Evolutionary conservation across 2,888 invertebrate genomes (phyloP), one percentile per base, ranked within the genome.

Genomic region (Furcula furcula): DNA sequence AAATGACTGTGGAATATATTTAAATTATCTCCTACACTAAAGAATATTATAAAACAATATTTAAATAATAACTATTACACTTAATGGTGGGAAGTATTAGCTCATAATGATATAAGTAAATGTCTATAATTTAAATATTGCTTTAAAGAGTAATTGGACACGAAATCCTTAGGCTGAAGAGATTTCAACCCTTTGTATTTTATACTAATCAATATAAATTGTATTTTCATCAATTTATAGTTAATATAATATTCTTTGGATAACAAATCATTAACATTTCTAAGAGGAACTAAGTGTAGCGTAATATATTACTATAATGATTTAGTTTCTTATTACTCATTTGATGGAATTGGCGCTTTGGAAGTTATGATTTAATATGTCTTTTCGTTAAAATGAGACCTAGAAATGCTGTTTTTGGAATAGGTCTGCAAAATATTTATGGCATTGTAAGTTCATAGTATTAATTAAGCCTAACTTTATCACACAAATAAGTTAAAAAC

Each of bases 1-100:
- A 72, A 75, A 87, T 87, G 88, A 88, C 88, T 87, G 88, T 88
- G 88, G 87, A 88, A 87, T 86, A 88, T 77, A 76, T 76, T 6
- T 75, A 75, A 78, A 70, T 65, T 46, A 70, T 61, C 56, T 68
- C 54, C 76, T 82, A 79, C 46, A 75, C 85, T 86, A 82, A 78
- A 66, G 61, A 75, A 75, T 76, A 78, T 80, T 73, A 66, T 73
- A 77, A 81, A 84, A 80, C 79, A 81, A 80, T 82, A 81, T 85
- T 84, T 75, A 82, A 83, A 83, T 66, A 80, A 76, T 68, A 75
- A 77, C 62, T 76, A 71, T 81, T 76, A 77, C 64, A 68, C 68
- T 67, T 74, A 78, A 68, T 87, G 88, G 88, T 86, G 87, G 87
- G 88, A 76, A 79, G 59, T 67, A 65, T 50, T 68, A 77, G 72